A percentile compares a stretch with the other conserved stretches of the same genome.
Evolutionary conservation across 2,113 vertebrate species (phyloP).

Genomic region (Zapus hudsonius): DNA sequence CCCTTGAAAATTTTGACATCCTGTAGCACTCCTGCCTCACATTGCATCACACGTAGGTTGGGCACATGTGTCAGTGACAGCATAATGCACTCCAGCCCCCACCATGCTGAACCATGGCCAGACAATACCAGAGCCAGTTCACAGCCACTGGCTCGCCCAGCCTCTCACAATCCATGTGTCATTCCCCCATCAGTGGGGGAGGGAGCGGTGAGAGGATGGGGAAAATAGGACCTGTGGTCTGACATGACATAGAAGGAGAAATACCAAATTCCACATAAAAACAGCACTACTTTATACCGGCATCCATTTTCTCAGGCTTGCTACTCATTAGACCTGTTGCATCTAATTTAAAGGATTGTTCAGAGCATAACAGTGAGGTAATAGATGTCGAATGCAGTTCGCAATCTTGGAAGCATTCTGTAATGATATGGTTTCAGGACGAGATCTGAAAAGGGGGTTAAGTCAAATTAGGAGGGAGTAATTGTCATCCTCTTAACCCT

Average conservation of each 20-base stretch:
- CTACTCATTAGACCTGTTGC: slow-evolving; percentile 14
- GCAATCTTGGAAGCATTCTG: neutral
- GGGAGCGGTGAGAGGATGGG: too few species aligned
- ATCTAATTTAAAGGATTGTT: slow-evolving; percentile 16
- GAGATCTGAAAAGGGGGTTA: slow-evolving; percentile 11
- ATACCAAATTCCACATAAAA: neutral
- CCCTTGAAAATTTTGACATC: slow-evolving; percentile 59
- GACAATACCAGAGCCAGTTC: slow-evolving; percentile 30
- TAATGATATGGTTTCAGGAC: neutral
- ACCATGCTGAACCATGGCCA: neutral
- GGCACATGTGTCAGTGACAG: neutral
- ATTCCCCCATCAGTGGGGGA: neutral
- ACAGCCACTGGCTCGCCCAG: neutral
- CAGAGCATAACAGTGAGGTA: neutral
- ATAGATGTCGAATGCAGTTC: neutral
- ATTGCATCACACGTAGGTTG: slow-evolving; percentile 40
- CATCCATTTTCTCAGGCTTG: neutral
- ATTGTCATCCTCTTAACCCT: neutral
- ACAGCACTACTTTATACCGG: neutral
- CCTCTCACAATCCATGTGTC: neutral
- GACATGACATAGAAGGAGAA: neutral
- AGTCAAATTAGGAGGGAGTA: neutral
- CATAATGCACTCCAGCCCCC: neutral
- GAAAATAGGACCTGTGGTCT: neutral
- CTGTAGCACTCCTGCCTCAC: slow-evolving; percentile 23